Evolutionary conservation across 2,797 vertebrate species (phyloP).

Genomic region (Alca torda): DNA sequence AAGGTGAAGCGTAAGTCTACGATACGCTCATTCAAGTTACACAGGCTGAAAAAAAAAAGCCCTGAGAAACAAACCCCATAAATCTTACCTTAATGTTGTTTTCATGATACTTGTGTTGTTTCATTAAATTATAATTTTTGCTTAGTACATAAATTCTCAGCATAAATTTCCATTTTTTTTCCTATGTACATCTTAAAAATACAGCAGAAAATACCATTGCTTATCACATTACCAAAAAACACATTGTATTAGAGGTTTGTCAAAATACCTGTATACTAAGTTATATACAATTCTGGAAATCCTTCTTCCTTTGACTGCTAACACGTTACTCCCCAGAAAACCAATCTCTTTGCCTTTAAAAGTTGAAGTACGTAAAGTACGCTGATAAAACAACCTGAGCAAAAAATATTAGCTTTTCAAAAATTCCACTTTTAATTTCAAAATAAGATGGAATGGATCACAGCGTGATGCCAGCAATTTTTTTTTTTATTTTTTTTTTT

Average conservation of each 20-base stretch:
- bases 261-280: conserved; percentile 17
- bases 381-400: not conserved
- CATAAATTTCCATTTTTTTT: conserved; percentile 28
- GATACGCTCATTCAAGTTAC: not conserved
- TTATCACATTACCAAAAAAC: conserved; percentile 41
- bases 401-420: not conserved
- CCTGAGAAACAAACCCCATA: not conserved
- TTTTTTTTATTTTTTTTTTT: too few species aligned
- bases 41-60: not conserved
- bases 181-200: conserved; percentile 37
- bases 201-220: conserved; percentile 43
- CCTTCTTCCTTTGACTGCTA: not conserved
- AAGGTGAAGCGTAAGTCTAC: not conserved
- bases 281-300: conserved; percentile 37
- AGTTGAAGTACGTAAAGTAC: not conserved
- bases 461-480: not conserved
- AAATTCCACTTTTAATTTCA: conserved; percentile 21
- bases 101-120: not conserved
- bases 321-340: not conserved
- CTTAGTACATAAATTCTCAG: conserved; percentile 11
- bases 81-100: conserved; percentile 18
- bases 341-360: not conserved
- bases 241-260: conserved; percentile 9
- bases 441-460: not conserved
- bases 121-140: conserved; percentile 17